Evolutionary conservation across 2,888 invertebrate genomes (phyloP).

Genomic region (Ceraclea dissimilis): DNA sequence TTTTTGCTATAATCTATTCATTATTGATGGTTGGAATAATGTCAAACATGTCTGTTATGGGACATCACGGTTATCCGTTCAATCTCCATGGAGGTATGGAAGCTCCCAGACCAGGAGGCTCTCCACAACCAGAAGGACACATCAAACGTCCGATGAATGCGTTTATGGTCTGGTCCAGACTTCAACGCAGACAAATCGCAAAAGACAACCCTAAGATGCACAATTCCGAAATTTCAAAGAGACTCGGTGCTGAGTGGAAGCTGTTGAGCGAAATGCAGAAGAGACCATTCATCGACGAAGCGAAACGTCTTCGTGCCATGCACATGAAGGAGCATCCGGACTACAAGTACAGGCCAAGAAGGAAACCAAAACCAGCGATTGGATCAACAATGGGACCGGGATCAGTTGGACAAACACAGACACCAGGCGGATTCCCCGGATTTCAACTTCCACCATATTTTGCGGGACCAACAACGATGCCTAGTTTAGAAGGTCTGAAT

Average conservation of each 20-base stretch:
- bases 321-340: slow-evolving; percentile 92
- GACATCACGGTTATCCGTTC: slow-evolving; percentile 49
- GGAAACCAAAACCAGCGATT: slow-evolving; percentile 73
- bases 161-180: slow-evolving; percentile 95
- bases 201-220: slow-evolving; percentile 93
- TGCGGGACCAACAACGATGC: slow-evolving; percentile 51
- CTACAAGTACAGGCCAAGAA: slow-evolving; percentile 80
- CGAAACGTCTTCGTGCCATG: slow-evolving; percentile 76
- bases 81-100: slow-evolving; percentile 47
- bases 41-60: slow-evolving; percentile 42
- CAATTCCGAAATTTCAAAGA: slow-evolving; percentile 84
- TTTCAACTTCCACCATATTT: slow-evolving; percentile 58
- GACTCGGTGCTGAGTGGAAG: slow-evolving; percentile 92
- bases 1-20: slow-evolving; percentile 1
- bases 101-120: slow-evolving; percentile 42
- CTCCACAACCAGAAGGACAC: slow-evolving; percentile 60
- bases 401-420: slow-evolving; percentile 31
- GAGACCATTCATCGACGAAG: slow-evolving; percentile 91
- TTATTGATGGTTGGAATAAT: slow-evolving; percentile 4
- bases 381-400: slow-evolving; percentile 43
- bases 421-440: slow-evolving; percentile 49
- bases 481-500: slow-evolving; percentile 52
- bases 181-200: slow-evolving; percentile 86
- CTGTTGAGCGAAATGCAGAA: slow-evolving; percentile 78
- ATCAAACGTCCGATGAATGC: slow-evolving; percentile 98